phyloP scores from a whole-genome alignment of 2,888 invertebrate genomes.

The Tupiocoris notatus region DNA sequence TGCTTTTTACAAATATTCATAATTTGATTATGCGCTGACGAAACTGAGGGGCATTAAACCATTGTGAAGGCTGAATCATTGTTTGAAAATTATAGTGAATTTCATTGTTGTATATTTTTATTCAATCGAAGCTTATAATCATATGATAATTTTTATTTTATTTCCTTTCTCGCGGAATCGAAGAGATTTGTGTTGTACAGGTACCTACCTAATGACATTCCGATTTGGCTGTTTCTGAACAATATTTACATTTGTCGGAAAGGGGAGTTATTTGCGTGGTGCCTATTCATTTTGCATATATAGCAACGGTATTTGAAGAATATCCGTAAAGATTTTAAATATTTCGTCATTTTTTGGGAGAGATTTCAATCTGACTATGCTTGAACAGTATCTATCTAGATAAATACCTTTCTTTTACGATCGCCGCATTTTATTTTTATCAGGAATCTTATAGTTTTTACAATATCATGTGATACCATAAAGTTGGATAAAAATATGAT shows the following conservation, averaged over 20 bases:
- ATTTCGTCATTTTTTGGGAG: too few species aligned
- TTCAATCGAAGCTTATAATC: neutral
- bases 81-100: neutral
- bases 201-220: constrained; percentile 10
- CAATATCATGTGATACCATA: constrained; percentile 32
- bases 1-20: neutral
- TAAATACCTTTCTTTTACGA: too few species aligned
- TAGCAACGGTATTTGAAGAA: too few species aligned
- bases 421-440: neutral
- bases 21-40: neutral
- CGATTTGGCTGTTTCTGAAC: constrained; percentile 10
- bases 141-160: neutral
- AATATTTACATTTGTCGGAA: neutral
- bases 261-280: too few species aligned
- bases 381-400: too few species aligned
- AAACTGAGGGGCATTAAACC: neutral
- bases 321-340: too few species aligned
- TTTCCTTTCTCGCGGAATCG: neutral
- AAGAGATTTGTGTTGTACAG: neutral
- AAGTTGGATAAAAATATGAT: neutral
- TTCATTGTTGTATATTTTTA: neutral
- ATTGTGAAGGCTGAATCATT: neutral
- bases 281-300: too few species aligned
- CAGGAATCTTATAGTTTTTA: constrained; percentile 21
- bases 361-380: too few species aligned